Evolutionary conservation across 2,113 vertebrate genomes (phyloP), one percentile per base, ranked within the genome.

Genomic region (Raphicerus campestris): DNA sequence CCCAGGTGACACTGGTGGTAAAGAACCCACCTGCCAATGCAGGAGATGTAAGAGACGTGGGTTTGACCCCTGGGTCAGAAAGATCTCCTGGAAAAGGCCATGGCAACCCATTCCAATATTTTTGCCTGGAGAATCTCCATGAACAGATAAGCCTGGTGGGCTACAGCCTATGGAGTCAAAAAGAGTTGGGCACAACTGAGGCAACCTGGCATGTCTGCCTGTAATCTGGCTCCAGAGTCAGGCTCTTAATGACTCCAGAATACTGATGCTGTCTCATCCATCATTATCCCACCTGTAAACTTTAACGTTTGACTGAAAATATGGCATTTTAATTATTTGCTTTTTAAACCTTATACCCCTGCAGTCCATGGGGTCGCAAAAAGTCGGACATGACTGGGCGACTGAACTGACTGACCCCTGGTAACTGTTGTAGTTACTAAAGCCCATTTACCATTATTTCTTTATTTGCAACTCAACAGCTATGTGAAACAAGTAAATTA

Each of bases 311-410:
- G 24, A 66, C 6, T 78, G 28, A 45, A 80, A 28, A 63, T 58
- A 13, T 28, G 10, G 8, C 14, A 87, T 4, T 28, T 63, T 89
- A 26, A 5, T 66, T 16, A 55, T 77, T 70, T 3, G 8, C 28
- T 83, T 47, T 55, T 61, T 20, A 86, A 83, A 6, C 10, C 9
- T 91, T 5, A 5, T 42, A 73, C 19, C 19, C 19, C n/a, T 39
- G 66, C 16, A 66, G 20, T 39, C 66, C 10, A 22, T 13, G 66
- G 66, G n/a, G 10, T 39, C 5, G 1, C 19, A 22, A 24, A 63
- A 16, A 73, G 20, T 73, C 19, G 0, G 20, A 24, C 35, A 39
- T 1, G 66, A 22, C n/a, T 73, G 19, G 0, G 35, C 0, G 2
- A 70, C 66, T 22, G n/a, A 39, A 70, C 66, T 70, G 63, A 32